Percentiles rank a stretch among this genome's conserved stretches.
These are phyloP conservation scores for Philonicus albiceps DNA, from an alignment of 2,888 invertebrate genomes.

Conservation along the genomic window DNA sequence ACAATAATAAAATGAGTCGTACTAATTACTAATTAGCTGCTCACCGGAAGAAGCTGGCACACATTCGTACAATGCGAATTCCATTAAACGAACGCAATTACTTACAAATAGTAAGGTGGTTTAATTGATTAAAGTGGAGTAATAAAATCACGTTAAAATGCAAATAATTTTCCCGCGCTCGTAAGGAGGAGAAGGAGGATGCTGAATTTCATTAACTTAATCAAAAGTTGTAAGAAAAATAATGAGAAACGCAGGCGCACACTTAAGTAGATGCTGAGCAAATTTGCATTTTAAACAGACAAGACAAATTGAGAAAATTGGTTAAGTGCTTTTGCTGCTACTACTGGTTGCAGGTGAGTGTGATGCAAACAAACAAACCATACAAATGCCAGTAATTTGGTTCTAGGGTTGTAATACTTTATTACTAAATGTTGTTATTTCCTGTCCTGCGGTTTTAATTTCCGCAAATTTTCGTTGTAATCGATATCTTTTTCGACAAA, in stretches of 20 bases:
- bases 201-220: neutral
- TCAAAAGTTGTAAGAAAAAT: neutral
- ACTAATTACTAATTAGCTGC: neutral
- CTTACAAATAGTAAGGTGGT: neutral
- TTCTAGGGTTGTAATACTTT: neutral
- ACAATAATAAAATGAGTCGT: neutral
- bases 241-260: neutral
- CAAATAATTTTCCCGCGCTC: neutral
- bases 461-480: neutral
- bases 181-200: neutral
- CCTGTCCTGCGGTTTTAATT: neutral
- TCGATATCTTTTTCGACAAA: neutral
- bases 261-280: neutral
- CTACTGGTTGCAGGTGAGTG: neutral
- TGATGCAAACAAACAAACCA: neutral
- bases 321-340: neutral
- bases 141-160: neutral
- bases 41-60: neutral
- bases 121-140: neutral
- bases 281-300: neutral
- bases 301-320: neutral
- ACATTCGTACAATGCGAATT: neutral
- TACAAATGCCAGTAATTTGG: neutral
- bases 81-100: neutral
- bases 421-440: neutral